Conservation (phyloP, 2,113 vertebrate species). For the Neodontobutis hainanensis region DNA sequence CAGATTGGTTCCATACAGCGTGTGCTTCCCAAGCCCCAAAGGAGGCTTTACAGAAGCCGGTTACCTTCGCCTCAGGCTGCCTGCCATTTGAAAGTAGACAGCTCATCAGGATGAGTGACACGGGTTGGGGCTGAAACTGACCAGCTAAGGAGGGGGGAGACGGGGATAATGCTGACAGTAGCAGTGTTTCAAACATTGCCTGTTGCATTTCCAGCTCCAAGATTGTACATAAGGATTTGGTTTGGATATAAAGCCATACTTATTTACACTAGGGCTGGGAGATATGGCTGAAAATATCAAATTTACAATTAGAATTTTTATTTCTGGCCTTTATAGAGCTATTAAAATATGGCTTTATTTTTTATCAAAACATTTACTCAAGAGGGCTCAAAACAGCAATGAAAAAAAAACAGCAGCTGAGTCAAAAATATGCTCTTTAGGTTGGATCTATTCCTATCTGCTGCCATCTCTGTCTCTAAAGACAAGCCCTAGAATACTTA, state of each 20-base stretch:
- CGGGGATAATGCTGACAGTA: constrained; percentile 10
- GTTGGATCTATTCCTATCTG: too few relatives aligned
- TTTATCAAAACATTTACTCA: too few relatives aligned
- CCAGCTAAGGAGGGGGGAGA: constrained; percentile 33
- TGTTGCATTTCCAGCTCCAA: neutral
- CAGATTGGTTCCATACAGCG: constrained; percentile 36
- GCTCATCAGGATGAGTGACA: constrained; percentile 66
- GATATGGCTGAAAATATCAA: too few relatives aligned
- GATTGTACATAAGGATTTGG: constrained; percentile 1
- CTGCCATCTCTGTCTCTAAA: too few relatives aligned
- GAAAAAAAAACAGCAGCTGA: too few relatives aligned
- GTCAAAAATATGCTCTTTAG: too few relatives aligned
- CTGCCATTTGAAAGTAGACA: constrained; percentile 56
- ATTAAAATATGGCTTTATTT: too few relatives aligned
- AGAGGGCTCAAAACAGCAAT: too few relatives aligned
- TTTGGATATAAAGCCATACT: neutral
- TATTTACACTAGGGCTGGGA: too few relatives aligned
- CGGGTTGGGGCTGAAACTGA: constrained; percentile 47
- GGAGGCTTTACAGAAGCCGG: constrained; percentile 45
- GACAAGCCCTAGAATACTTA: too few relatives aligned
- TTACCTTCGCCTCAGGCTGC: constrained; percentile 39
- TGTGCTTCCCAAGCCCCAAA: constrained; percentile 31
- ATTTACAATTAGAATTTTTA: too few relatives aligned
- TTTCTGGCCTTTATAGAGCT: too few relatives aligned
- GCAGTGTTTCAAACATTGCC: constrained; percentile 13